A percentile compares a stretch with the other conserved stretches of the same genome.
These are phyloP conservation scores for Muntiacus reevesi DNA, from an alignment of 2,113 vertebrate species.

Conservation along the genomic window DNA sequence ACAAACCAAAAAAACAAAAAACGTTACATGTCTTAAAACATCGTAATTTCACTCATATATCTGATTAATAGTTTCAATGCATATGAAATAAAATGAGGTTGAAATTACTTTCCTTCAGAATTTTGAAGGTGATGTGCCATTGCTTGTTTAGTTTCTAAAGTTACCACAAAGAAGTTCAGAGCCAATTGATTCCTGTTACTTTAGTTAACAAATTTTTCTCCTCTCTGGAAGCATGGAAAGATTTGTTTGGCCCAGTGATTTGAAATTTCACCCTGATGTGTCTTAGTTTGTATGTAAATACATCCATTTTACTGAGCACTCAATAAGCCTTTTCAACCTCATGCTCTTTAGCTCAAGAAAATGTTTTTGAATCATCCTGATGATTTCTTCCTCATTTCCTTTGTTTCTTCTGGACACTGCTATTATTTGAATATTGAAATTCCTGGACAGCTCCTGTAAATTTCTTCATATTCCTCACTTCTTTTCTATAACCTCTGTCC, in stretches of 20 bases:
- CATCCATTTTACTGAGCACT: background rate
- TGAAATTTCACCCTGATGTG: background rate
- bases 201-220: background rate
- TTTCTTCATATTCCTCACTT: background rate
- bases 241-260: background rate
- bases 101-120: constrained; percentile 19
- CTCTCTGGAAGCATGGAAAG: background rate
- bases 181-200: background rate
- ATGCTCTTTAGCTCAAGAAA: background rate
- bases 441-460: background rate
- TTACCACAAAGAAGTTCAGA: background rate
- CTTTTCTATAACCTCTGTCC: background rate
- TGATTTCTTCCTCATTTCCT: background rate
- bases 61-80: background rate
- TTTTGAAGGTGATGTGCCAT: background rate
- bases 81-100: background rate
- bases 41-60: background rate
- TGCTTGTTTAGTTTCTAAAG: background rate
- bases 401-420: background rate
- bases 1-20: background rate
- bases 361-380: background rate
- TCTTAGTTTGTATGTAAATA: background rate
- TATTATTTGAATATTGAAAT: background rate
- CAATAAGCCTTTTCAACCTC: background rate
- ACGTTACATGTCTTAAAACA: background rate